Base-by-base conservation (phyloP, 2,113 vertebrate species). In the Coptodon bakossiorum region DNA sequence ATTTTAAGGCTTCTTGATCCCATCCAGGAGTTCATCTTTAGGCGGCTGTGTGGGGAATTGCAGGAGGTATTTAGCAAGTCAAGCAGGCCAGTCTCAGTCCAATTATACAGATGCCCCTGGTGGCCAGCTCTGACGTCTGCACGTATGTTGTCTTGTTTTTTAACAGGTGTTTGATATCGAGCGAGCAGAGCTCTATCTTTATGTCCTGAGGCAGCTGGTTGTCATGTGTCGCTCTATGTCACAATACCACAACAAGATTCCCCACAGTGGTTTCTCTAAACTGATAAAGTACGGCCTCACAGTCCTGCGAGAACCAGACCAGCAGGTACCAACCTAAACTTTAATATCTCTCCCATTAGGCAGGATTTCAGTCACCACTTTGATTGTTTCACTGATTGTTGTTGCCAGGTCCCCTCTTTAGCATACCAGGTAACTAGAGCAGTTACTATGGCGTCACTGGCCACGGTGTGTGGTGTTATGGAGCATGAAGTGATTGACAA, bases 181-280 rank as follows among this genome's bases (percentile, higher is more conserved):
- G 82, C 97, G 97, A 11, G 98, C 98, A 83, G 96, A 95, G 85
- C 95, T 99, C 9, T 99, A 99, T 89, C 95, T 98, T 59, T 92
- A 91, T 59, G 94, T 98, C 31, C 93, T 98, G 89, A 95, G 93
- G 68, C 97, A 97, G 91, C 93, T 97, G 19, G 56, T 94, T 29
- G 87, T 91, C 88, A 89, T 96, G 59, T 97, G 94, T 82, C 48
- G 43, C 61, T 92, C 90, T 24, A 52, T 88, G 27, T 93, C 91
- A 31, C 93, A 91, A 86, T 95, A 93, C 76, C 91, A 88, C 24
- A 89, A 83, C 31, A 89, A 88, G 22, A 85, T 94, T 10, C 16
- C 97, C 45, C 96, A 93, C 54, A 95, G 83, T 57, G 95, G 96
- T 85, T 81, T 98, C 82, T 93, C 96, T 17, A 96, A 96, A 86